A percentile compares a stretch with the other conserved stretches of the same genome.
Conservation (phyloP, 2,113 vertebrate species). For the Perca schrenkii region DNA sequence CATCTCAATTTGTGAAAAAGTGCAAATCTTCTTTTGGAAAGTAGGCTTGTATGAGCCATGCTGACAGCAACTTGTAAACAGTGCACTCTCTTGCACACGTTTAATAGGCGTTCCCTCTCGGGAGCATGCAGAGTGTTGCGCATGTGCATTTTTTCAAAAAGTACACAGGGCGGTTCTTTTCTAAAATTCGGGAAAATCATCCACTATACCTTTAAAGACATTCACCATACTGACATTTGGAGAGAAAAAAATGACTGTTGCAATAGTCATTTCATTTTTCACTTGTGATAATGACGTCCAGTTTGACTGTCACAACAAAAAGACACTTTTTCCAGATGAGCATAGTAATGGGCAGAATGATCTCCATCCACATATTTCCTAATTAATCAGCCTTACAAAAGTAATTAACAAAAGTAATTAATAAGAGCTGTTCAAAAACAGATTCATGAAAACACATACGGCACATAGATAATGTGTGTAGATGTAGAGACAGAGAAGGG, state of each 20-base stretch:
- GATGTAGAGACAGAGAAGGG: background rate
- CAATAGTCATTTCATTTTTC: background rate
- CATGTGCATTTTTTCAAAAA: too few species aligned
- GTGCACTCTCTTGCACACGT: too few species aligned
- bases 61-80: too few species aligned
- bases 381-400: constrained; percentile 18
- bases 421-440: constrained; percentile 25
- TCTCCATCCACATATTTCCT: background rate
- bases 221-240: constrained; percentile 1
- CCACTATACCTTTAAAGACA: too few species aligned
- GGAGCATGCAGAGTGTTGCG: too few species aligned
- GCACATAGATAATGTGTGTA: background rate
- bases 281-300: background rate
- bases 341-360: background rate
- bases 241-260: background rate
- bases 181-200: too few species aligned
- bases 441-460: background rate
- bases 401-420: constrained; percentile 1
- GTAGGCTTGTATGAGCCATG: too few species aligned
- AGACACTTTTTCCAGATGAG: background rate
- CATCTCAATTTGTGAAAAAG: too few species aligned
- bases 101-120: too few species aligned
- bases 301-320: background rate
- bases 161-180: too few species aligned
- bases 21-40: too few species aligned